Evolutionary conservation across 1,140 invertebrate species (phyloP).

Genomic region (Dysdera silvatica): DNA sequence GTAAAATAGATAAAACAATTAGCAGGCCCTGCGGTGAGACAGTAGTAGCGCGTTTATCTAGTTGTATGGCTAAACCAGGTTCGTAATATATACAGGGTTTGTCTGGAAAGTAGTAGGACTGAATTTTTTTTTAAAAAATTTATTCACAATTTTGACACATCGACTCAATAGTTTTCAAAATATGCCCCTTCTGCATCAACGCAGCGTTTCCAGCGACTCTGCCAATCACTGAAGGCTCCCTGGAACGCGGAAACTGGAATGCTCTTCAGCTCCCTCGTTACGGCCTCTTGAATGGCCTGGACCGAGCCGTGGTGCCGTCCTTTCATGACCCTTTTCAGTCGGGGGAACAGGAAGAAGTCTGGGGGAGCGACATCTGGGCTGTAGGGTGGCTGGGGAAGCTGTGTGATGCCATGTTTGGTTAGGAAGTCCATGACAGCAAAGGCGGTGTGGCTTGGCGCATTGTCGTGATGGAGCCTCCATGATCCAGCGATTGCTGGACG

Average conservation of each 20-base stretch:
- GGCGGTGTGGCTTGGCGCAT: neutral
- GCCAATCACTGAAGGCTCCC: neutral
- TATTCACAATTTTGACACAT: neutral
- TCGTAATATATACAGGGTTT: too few species aligned
- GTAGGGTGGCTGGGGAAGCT: neutral
- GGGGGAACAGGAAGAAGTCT: constrained; percentile 41
- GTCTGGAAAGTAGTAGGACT: too few species aligned
- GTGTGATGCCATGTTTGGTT: neutral
- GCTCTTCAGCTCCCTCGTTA: too few species aligned
- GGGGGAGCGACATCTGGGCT: constrained; percentile 37
- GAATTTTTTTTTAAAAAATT: too few species aligned
- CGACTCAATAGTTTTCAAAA: neutral
- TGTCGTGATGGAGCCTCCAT: neutral
- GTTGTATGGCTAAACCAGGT: too few species aligned
- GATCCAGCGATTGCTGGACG: neutral
- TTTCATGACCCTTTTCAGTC: neutral
- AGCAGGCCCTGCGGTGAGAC: too few species aligned
- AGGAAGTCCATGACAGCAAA: neutral
- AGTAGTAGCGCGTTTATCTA: too few species aligned
- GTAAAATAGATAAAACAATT: too few species aligned
- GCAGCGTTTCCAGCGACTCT: neutral
- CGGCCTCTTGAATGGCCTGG: too few species aligned
- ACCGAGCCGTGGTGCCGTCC: neutral
- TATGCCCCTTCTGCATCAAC: neutral
- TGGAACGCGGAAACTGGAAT: neutral